Evolutionary conservation across 2,888 invertebrate species (phyloP), one percentile per base, ranked within the genome.

Genomic region (Melanotus villosus): DNA sequence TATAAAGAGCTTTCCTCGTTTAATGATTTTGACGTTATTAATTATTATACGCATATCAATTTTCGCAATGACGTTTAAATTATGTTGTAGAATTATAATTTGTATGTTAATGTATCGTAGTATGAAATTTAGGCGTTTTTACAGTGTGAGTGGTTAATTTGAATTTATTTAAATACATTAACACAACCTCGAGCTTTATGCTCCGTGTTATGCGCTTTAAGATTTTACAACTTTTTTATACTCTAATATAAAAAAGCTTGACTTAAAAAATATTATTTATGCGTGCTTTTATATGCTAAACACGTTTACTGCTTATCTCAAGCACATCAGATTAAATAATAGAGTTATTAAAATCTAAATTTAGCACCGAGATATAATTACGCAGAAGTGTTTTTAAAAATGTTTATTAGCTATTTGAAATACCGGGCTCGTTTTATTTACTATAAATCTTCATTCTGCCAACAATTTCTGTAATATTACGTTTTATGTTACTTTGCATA

Each of bases 31-130:
- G 38, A 62, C 26, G 30, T 62, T 50, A 62, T 43, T 59, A 59
- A 59, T 62, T 47, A 62, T 32, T 47, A 23, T 47, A 19, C n/a
- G 50, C 36, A 36, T 36, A 62, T 62, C 50, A 50, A 36, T 62
- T 62, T 62, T 30, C 16, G 30, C 47, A 30, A 47, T 52, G 63
- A 63, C 54, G 41, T 52, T 38, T 63, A 63, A 52, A 63, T 63
- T 63, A 54, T 41, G 34, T 41, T 54, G 54, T 23, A 26, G 34
- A 47, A 50, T 32, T 36, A 63, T 41, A 63, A 63, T 54, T 54
- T 63, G 52, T 63, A 54, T 54, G 52, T 16, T 63, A 63, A 63
- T 63, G 52, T 23, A 14, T n/a, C 30, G 41, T 26, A 43, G 41
- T 63, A 52, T 54, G 23, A 63, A 41, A 63, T 54, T 63, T 54